Evolutionary conservation across 2,888 invertebrate species (phyloP).

Genomic region (Drosophila niveifrons): DNA sequence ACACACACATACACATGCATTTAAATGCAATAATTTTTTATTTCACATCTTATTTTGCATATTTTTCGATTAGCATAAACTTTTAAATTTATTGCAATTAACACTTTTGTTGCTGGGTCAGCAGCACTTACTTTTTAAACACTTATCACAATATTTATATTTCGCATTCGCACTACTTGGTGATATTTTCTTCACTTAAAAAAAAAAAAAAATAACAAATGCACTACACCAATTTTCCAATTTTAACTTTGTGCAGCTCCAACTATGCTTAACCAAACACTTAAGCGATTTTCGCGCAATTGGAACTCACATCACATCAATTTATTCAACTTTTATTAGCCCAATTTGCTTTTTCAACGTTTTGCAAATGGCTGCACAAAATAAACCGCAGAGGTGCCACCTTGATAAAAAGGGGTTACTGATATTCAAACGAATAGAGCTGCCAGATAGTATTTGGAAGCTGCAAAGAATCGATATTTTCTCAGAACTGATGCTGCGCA

Average conservation of each 20-base stretch:
- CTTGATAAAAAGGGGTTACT: not conserved
- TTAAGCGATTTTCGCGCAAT: not conserved
- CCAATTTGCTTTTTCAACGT: not conserved
- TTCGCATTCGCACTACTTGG: too few species aligned
- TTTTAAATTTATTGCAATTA: not conserved
- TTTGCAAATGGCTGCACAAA: not conserved
- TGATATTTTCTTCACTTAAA: too few species aligned
- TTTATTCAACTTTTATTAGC: fast-evolving
- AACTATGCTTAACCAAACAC: not conserved
- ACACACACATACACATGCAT: not conserved
- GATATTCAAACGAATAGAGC: not conserved
- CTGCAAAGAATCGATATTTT: not conserved
- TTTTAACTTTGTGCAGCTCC: not conserved
- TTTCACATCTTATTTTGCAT: not conserved
- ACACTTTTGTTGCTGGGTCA: not conserved
- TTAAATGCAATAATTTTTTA: not conserved
- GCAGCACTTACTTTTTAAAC: too few species aligned
- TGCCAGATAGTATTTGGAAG: not conserved
- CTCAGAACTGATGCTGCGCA: not conserved
- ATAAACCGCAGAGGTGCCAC: not conserved
- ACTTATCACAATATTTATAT: too few species aligned
- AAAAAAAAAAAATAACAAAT: too few species aligned
- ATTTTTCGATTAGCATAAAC: not conserved
- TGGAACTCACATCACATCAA: not conserved
- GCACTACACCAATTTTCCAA: not conserved